Percentiles rank a stretch among this genome's conserved stretches.
Conservation (phyloP, 2,888 invertebrate species). For the Netelia virgata region DNA sequence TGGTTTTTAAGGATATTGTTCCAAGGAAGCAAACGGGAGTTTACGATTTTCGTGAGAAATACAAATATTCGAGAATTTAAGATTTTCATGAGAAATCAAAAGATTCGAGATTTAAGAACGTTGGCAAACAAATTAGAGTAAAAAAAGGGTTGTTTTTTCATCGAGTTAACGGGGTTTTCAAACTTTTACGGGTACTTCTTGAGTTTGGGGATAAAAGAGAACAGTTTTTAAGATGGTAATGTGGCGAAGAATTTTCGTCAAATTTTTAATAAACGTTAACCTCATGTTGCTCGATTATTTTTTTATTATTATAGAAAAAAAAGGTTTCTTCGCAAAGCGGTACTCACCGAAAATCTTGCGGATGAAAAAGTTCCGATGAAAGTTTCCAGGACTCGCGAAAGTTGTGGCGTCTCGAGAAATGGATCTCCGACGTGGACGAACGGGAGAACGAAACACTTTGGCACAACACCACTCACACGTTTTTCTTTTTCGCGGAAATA, state of each 20-base stretch:
- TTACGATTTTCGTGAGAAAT: no score
- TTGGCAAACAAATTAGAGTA: not conserved
- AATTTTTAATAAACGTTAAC: no score
- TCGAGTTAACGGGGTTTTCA: not conserved
- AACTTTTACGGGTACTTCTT: not conserved
- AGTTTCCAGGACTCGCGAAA: not conserved
- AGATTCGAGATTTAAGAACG: no score
- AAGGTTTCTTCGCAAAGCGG: not conserved
- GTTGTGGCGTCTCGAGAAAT: slow-evolving; percentile 4
- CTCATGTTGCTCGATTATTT: no score
- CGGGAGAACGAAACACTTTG: not conserved
- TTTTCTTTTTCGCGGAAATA: not conserved
- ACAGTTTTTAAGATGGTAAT: no score
- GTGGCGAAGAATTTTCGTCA: no score
- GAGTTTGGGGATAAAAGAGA: no score
- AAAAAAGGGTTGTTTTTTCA: not conserved
- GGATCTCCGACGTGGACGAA: not conserved
- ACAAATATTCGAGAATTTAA: no score
- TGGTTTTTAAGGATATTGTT: no score
- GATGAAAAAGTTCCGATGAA: not conserved
- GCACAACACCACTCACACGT: slow-evolving; percentile 30
- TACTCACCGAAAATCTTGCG: not conserved
- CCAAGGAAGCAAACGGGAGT: no score
- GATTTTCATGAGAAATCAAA: no score
- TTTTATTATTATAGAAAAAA: no score